Percentiles rank a stretch among this genome's conserved stretches.
Conservation (phyloP, 2,888 invertebrate genomes). For the Lasioglossum vierecki region DNA sequence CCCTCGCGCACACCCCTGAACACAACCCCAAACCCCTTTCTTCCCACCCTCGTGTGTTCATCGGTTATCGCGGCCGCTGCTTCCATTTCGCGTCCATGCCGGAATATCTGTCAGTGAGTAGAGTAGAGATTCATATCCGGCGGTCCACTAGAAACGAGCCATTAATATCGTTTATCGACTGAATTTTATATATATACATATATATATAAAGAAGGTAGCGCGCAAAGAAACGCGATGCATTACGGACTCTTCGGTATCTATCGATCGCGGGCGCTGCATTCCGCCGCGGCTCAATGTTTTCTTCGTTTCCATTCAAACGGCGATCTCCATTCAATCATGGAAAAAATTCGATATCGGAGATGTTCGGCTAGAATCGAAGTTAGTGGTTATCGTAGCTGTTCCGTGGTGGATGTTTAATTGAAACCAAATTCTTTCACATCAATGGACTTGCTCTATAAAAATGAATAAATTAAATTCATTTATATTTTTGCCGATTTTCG, state of each 20-base stretch:
- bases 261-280: neutral
- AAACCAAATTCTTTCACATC: neutral
- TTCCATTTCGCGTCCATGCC: constrained; percentile 38
- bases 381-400: neutral
- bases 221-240: neutral
- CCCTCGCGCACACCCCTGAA: neutral
- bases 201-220: neutral
- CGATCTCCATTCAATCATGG: neutral
- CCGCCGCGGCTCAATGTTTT: neutral
- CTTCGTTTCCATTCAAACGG: neutral
- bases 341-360: neutral
- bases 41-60: constrained; percentile 21
- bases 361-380: neutral
- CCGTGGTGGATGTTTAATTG: neutral
- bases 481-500: too few species aligned
- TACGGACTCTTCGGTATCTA: neutral
- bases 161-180: constrained; percentile 16
- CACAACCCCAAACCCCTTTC: neutral
- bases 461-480: too few species aligned
- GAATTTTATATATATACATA: neutral
- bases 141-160: neutral
- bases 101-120: neutral
- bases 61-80: constrained; percentile 51
- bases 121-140: neutral
- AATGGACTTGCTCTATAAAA: too few species aligned